phyloP scores from a whole-genome alignment of 1,140 invertebrate genomes.

The Ctenoplectra terminalis region DNA sequence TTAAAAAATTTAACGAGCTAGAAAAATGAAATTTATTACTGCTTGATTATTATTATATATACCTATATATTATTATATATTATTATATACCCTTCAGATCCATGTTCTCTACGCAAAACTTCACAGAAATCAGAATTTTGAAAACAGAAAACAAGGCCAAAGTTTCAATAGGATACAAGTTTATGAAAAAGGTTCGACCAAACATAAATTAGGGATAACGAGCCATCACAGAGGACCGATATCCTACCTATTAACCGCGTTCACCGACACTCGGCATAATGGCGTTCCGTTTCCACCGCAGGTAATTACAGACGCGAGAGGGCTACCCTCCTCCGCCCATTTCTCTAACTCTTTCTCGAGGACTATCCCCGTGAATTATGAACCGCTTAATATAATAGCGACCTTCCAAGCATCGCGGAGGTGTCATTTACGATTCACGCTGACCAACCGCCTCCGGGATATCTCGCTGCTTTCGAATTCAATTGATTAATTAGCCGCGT shows the following conservation, averaged over 20 bases:
- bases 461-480: slow-evolving; percentile 3
- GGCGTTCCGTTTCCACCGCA: slow-evolving; percentile 51
- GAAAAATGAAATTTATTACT: too few relatives aligned
- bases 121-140: too few relatives aligned
- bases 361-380: slow-evolving; percentile 56
- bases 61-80: too few relatives aligned
- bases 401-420: slow-evolving; percentile 9
- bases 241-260: slow-evolving; percentile 51
- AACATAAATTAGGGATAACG: slow-evolving; percentile 68
- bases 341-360: slow-evolving; percentile 19
- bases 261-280: slow-evolving; percentile 56
- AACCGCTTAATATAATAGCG: slow-evolving; percentile 55
- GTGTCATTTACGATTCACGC: slow-evolving; percentile 24
- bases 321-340: slow-evolving; percentile 33
- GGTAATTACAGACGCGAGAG: slow-evolving; percentile 58
- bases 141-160: too few relatives aligned
- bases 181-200: slow-evolving; percentile 15
- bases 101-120: too few relatives aligned
- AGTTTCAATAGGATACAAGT: neutral
- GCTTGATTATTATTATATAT: too few relatives aligned
- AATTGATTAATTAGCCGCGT: slow-evolving; percentile 50
- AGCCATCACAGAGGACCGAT: slow-evolving; percentile 49
- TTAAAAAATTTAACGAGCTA: too few relatives aligned
- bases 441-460: neutral
- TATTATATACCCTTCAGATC: too few relatives aligned